Evolutionary conservation across 2,797 vertebrate species (phyloP).

Genomic region (Eospalax fontanierii): DNA sequence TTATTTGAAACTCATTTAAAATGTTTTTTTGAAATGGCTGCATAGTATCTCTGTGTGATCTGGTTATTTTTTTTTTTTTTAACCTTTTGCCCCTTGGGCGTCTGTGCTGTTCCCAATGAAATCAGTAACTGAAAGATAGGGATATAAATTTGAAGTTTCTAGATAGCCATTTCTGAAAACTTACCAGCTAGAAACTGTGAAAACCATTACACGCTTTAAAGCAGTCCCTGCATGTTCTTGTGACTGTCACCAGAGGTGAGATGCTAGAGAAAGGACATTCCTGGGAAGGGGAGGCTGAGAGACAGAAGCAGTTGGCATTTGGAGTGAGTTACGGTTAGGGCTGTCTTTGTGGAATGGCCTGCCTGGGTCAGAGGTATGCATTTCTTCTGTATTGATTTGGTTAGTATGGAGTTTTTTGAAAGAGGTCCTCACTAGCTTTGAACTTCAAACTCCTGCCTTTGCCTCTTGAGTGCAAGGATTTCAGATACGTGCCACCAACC

Average conservation of each 20-base stretch:
- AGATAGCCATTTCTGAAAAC: constrained; percentile 12
- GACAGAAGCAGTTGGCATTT: neutral
- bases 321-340: neutral
- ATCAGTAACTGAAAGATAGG: constrained; percentile 37
- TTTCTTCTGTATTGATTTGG: neutral
- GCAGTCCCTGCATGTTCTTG: neutral
- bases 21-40: constrained; percentile 48
- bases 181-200: constrained; percentile 11
- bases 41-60: neutral
- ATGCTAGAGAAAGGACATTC: neutral
- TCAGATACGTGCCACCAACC: neutral
- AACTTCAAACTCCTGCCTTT: no score
- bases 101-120: neutral
- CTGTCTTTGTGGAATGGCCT: neutral
- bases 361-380: neutral
- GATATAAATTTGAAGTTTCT: neutral
- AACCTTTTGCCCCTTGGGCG: neutral
- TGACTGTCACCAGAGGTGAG: neutral
- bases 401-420: neutral
- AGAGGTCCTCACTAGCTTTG: neutral
- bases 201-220: neutral
- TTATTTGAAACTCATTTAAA: constrained; percentile 42
- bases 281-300: neutral
- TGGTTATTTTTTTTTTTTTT: neutral
- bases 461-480: neutral